phyloP scores from a whole-genome alignment of 1,140 invertebrate species.

The Akabosia matsudoensis region DNA sequence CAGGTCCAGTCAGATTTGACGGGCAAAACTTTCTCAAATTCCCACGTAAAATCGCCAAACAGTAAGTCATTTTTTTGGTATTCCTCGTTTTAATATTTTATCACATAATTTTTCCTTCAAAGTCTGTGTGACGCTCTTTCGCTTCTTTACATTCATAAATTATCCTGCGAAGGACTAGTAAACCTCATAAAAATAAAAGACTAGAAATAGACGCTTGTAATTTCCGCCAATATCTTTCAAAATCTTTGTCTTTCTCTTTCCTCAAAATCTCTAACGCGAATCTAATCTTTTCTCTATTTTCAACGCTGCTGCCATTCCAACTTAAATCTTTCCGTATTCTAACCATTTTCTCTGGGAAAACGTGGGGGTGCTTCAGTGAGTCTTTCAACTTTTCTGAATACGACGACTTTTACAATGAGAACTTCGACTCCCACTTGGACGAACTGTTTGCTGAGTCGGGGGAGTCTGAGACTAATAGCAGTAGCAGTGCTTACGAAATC shows the following conservation, averaged over 20 bases:
- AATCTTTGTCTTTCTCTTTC: not conserved
- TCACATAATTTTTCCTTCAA: too few relatives aligned
- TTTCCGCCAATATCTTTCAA: not conserved
- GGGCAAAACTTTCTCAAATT: conserved; percentile 63
- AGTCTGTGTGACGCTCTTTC: too few relatives aligned
- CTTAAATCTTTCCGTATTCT: not conserved
- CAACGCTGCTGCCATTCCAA: conserved; percentile 20
- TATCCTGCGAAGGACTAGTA: too few relatives aligned
- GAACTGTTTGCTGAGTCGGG: conserved; percentile 45
- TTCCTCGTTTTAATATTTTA: too few relatives aligned
- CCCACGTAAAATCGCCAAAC: conserved; percentile 60
- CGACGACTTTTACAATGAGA: conserved; percentile 47
- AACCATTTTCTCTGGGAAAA: not conserved
- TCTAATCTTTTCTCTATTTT: conserved; percentile 19
- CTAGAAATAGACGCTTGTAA: not conserved
- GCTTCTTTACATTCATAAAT: too few relatives aligned
- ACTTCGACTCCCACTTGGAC: conserved; percentile 48
- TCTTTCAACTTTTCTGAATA: conserved; percentile 50
- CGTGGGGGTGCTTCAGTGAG: conserved; percentile 36
- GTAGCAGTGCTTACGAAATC: conserved; percentile 51
- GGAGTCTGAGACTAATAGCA: conserved; percentile 18
- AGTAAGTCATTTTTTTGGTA: conserved; percentile 53
- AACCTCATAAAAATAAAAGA: not conserved
- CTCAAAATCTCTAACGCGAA: not conserved
- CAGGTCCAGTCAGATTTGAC: conserved; percentile 62